A percentile compares a stretch with the other conserved stretches of the same genome.
These are phyloP conservation scores for Dynastes grantii DNA, from an alignment of 2,888 invertebrate genomes.

Conservation along the genomic window DNA sequence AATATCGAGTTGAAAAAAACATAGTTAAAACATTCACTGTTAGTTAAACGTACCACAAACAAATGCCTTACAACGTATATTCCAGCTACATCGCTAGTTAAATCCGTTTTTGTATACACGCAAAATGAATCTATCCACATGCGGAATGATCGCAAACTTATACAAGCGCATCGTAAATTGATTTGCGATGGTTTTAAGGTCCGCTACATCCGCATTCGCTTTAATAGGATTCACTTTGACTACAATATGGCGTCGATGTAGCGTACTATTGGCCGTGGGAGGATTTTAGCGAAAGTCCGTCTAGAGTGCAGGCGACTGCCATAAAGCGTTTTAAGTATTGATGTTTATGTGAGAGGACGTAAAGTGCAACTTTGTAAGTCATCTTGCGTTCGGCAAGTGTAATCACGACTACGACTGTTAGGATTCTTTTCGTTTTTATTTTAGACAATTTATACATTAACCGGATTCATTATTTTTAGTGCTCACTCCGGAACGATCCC, in stretches of 20 bases:
- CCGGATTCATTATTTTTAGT: too few relatives aligned
- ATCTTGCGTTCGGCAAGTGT: constrained; percentile 5
- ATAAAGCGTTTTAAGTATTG: constrained; percentile 24
- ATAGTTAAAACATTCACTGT: too few relatives aligned
- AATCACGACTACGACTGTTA: too few relatives aligned
- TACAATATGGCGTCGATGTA: constrained; percentile 7
- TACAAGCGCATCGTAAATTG: constrained; percentile 18
- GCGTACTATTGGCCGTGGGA: constrained; percentile 10
- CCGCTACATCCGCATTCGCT: background rate
- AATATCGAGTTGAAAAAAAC: too few relatives aligned
- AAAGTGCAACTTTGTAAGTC: constrained; percentile 19
- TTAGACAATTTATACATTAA: too few relatives aligned
- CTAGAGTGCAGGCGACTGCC: background rate
- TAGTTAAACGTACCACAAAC: too few relatives aligned
- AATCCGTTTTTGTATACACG: background rate
- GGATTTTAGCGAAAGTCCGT: constrained; percentile 17
- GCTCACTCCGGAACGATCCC: too few relatives aligned
- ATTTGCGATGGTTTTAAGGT: constrained; percentile 1
- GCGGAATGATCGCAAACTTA: background rate
- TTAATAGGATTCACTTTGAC: constrained; percentile 19
- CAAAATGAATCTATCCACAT: background rate
- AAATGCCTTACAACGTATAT: background rate
- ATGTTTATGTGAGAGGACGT: constrained; percentile 25
- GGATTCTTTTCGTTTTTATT: too few relatives aligned
- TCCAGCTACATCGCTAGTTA: background rate